Evolutionary conservation across 2,797 vertebrate genomes (phyloP).

Genomic region (Antrozous pallidus): DNA sequence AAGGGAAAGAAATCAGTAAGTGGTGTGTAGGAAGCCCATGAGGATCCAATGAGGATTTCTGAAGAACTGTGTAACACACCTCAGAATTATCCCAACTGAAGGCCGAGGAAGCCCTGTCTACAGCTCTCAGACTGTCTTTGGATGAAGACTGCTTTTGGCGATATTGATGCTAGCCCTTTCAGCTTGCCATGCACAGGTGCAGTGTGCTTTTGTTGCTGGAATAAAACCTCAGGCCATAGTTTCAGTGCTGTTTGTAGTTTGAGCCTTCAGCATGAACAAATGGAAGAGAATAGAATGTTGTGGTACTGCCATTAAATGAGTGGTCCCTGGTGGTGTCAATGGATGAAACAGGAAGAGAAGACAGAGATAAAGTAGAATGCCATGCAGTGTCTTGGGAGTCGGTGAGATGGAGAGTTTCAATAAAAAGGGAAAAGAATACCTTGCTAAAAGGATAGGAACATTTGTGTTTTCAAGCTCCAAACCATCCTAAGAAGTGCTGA

Average conservation of each 20-base stretch:
- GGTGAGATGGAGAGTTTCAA: background rate
- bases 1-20: background rate
- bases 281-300: background rate
- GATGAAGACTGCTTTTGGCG: background rate
- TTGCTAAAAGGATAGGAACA: background rate
- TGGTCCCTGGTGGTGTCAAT: background rate
- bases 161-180: background rate
- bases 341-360: background rate
- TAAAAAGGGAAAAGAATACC: background rate
- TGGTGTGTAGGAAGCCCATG: background rate
- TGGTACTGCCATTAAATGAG: background rate
- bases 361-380: background rate
- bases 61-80: background rate
- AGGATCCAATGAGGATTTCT: background rate
- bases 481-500: background rate
- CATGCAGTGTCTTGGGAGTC: background rate
- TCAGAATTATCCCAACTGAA: background rate
- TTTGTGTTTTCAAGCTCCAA: background rate
- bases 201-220: background rate
- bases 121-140: background rate
- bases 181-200: background rate
- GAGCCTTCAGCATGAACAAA: background rate
- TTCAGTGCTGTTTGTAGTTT: background rate
- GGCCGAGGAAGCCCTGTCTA: background rate
- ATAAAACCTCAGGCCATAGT: background rate